Evolutionary conservation across 2,888 invertebrate genomes (phyloP), one percentile per base, ranked within the genome.

Genomic region (Frankliniella intonsa): DNA sequence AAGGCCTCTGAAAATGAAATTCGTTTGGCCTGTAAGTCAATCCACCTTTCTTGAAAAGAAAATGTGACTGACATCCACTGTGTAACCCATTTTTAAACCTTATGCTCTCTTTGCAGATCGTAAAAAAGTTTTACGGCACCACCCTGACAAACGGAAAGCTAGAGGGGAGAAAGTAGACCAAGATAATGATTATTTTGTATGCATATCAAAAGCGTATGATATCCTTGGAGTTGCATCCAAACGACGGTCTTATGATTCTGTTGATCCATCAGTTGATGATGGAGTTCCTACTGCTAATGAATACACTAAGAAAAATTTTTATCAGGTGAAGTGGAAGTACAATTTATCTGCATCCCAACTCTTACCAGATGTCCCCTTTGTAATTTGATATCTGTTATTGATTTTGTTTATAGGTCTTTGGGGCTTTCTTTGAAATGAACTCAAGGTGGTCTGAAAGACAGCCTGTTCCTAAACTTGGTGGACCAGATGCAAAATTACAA

Each of bases 171-270:
- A 95, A 85, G 92, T 97, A 62, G 92, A 93, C 84, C 92, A 93
- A 7, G 97, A 98, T 85, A 96, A 97, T 86, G 99, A 99, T 89
- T 99, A 99, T 88, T 99, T 99, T 88, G 97, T 98, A 0, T 99
- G 99, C 88, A 99, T 99, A 85, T 99, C 98, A 0, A 96, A 96
- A 90, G 98, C 98, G 11, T 97, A 97, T 89, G 98, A 99, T 89
- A 95, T 94, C 83, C 88, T 94, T 82, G 97, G 97, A 0, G 95
- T 93, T 84, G 91, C 94, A 17, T 88, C 91, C 49, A 95, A 95
- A 86, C 91, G 98, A 83, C 91, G 95, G 83, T 95, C 98, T 0
- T 99, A 95, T 87, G 99, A 99, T 89, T 99, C 98, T 10, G 94
- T 99, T 80, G 99, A 99, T 89, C 97, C 97, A 0, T 92, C 93